Evolutionary conservation across 1,140 invertebrate genomes (phyloP).

Genomic region (Mya arenaria): DNA sequence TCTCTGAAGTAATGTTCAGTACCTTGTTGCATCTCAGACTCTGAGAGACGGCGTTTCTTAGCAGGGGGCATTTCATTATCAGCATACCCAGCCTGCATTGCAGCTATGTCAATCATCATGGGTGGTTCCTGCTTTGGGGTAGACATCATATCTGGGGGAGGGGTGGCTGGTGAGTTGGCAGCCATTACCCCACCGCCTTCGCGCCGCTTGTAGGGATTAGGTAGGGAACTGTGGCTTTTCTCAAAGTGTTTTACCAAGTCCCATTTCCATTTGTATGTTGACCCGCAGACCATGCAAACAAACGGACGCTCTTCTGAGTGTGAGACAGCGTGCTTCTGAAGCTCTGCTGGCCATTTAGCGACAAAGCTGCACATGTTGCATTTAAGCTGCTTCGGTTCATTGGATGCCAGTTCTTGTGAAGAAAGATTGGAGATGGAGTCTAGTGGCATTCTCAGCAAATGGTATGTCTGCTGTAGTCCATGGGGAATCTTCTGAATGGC

Average conservation of each 20-base stretch:
- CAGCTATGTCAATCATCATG: conserved; percentile 26
- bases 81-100: not conserved
- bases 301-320: conserved; percentile 79
- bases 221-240: conserved; percentile 77
- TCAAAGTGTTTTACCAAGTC: conserved; percentile 81
- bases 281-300: conserved; percentile 80
- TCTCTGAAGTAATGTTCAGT: conserved; percentile 37
- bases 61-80: conserved; percentile 40
- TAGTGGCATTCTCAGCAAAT: conserved; percentile 77
- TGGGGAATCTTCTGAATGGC: conserved; percentile 78
- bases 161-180: not conserved
- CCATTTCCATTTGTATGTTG: conserved; percentile 81
- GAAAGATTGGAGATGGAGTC: conserved; percentile 69
- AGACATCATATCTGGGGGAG: conserved; percentile 56
- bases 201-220: conserved; percentile 80
- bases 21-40: conserved; percentile 62
- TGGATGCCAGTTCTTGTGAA: conserved; percentile 66
- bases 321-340: conserved; percentile 80
- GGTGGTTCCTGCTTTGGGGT: conserved; percentile 62
- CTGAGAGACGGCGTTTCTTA: conserved; percentile 69
- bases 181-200: conserved; percentile 59
- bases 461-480: conserved; percentile 78
- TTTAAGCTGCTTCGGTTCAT: conserved; percentile 74
- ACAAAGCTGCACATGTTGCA: conserved; percentile 79
- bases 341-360: conserved; percentile 80